phyloP scores from a whole-genome alignment of 2,888 invertebrate genomes.

The Salpingus planirostris region DNA sequence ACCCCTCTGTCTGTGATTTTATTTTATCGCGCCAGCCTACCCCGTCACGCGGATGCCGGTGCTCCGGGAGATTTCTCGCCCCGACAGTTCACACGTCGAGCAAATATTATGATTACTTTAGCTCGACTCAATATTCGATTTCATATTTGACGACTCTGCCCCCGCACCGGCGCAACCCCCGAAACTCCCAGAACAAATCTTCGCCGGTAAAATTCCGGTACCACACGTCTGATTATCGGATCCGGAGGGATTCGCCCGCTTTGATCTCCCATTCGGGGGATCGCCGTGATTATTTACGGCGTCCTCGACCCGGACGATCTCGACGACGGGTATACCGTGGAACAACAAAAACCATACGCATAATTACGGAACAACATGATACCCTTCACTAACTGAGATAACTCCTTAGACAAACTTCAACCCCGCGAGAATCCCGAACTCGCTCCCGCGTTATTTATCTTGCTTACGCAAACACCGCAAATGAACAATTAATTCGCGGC shows the following conservation, averaged over 20 bases:
- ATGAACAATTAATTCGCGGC: too few relatives aligned
- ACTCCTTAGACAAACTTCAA: too few relatives aligned
- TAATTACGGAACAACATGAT: too few relatives aligned
- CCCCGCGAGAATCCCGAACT: too few relatives aligned
- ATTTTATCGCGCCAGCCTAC: slow-evolving; percentile 21
- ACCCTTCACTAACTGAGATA: too few relatives aligned
- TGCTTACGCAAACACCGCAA: too few relatives aligned
- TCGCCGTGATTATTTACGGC: slow-evolving; percentile 15
- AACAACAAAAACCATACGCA: too few relatives aligned
- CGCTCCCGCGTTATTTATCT: too few relatives aligned
- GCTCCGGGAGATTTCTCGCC: slow-evolving; percentile 16
- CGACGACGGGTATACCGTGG: too few relatives aligned
- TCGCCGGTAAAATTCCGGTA: slow-evolving; percentile 18
- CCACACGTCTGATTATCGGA: slow-evolving; percentile 28
- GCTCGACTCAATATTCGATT: slow-evolving; percentile 36
- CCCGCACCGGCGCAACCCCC: not conserved
- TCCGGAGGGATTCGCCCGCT: slow-evolving; percentile 15
- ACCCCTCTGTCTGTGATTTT: slow-evolving; percentile 31
- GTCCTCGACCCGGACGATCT: slow-evolving; percentile 2
- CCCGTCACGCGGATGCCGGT: slow-evolving; percentile 5
- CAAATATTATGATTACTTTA: slow-evolving; percentile 41
- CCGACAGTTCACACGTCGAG: slow-evolving; percentile 32
- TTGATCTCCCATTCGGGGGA: slow-evolving; percentile 11
- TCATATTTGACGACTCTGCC: slow-evolving; percentile 33
- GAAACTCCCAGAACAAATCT: slow-evolving; percentile 23